phyloP scores from a whole-genome alignment of 2,888 invertebrate species.

The Protophormia terraenovae region DNA sequence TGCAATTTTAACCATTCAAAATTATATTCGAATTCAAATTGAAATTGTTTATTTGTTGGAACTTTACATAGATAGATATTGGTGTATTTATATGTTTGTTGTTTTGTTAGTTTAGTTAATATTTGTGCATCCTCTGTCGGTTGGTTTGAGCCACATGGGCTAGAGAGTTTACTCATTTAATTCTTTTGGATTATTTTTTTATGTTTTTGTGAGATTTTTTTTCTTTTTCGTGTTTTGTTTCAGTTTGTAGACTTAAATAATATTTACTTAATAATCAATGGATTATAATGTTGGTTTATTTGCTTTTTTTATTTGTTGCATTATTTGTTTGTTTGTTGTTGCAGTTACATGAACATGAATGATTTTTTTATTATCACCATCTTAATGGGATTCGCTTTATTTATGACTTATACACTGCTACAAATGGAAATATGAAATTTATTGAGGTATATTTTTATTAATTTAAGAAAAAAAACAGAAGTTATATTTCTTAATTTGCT shows the following conservation, averaged over 20 bases:
- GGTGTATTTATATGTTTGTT: neutral
- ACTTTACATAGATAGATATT: slow-evolving; percentile 1
- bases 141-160: slow-evolving; percentile 22
- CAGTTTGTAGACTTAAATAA: slow-evolving; percentile 39
- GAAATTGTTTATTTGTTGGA: slow-evolving; percentile 56
- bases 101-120: slow-evolving; percentile 51
- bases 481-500: no score
- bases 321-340: slow-evolving; percentile 43
- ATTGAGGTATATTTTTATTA: neutral
- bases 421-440: slow-evolving; percentile 11
- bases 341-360: slow-evolving; percentile 47
- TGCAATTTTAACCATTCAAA: slow-evolving; percentile 53
- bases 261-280: slow-evolving; percentile 60
- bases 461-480: no score
- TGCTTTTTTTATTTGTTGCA: slow-evolving; percentile 6
- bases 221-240: slow-evolving; percentile 30
- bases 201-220: neutral
- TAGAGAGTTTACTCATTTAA: slow-evolving; percentile 32
- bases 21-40: slow-evolving; percentile 60
- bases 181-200: slow-evolving; percentile 8
- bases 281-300: slow-evolving; percentile 50
- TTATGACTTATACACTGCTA: slow-evolving; percentile 41
- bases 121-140: slow-evolving; percentile 37
- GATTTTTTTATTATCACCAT: slow-evolving; percentile 53
- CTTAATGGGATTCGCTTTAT: slow-evolving; percentile 51